Evolutionary conservation across 2,113 vertebrate species (phyloP), one percentile per base, ranked within the genome.

Genomic region (Tinamus guttatus): DNA sequence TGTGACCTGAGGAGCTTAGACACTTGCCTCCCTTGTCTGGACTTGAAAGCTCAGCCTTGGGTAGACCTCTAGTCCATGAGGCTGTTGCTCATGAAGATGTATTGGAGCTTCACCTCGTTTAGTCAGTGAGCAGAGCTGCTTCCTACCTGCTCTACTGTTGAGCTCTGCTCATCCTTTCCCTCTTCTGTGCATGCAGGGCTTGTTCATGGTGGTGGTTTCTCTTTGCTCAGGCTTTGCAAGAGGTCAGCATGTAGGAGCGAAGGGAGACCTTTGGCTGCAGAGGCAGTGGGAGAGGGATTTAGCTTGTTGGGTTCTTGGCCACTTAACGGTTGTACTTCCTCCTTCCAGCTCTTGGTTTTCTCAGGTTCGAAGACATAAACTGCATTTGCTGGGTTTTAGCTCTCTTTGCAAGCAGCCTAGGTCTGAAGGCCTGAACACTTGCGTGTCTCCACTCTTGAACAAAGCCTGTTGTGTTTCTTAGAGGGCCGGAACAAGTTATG

Each of bases 151-250:
- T 51, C 36, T 56, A 12, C 6, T 64, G 13, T 22, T 51, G 12
- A 22, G 9, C 19, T 90, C 45, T 30, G 9, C 12, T 77, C 68
- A 7, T 13, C 4, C 11, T 69, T 73, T 51, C 16, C 3, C 16
- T 83, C 14, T 13, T 18, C 8, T 58, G 7, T 22, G 2, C 0
- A 0, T 27, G 49, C 30, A 43, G 22, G 6, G 7, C 11, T 56
- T 0, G 0, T 59, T 71, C 2, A 1, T 34, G n/a, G 36, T 59
- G 11, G 20, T 1, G 3, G 12, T 70, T 65, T 19, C 7, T 54
- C 30, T 20, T 3, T 52, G 1, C 5, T 54, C 3, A 2, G 20
- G 11, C 13, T 83, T 7, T 43, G 16, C 24, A 83, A 17, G 69
- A 47, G 84, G 22, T 27, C 2, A 52, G 32, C 5, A 4, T 2